phyloP scores from a whole-genome alignment of 2,113 vertebrate species.

The Ameiurus melas region DNA sequence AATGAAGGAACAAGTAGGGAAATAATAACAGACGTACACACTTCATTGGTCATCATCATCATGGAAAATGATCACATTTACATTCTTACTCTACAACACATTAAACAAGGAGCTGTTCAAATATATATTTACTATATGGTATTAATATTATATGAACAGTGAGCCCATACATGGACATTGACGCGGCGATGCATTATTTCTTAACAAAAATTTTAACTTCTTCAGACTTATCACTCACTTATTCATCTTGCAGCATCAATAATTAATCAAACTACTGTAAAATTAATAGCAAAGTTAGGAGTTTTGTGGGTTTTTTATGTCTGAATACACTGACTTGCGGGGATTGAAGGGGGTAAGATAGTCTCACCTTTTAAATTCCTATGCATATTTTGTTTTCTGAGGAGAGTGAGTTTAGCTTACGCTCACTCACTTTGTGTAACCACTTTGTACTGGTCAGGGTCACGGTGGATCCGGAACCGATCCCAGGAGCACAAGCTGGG shows the following conservation, averaged over 20 bases:
- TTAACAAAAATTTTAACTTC: conserved; percentile 29
- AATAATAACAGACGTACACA: neutral
- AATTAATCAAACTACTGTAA: neutral
- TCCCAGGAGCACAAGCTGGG: neutral
- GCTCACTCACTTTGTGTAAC: neutral
- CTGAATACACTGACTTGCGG: neutral
- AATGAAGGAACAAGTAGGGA: neutral
- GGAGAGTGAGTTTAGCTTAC: neutral
- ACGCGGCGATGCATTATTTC: conserved; percentile 47
- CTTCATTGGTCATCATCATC: neutral
- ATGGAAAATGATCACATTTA: neutral
- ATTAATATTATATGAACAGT: conserved; percentile 34
- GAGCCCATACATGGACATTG: conserved; percentile 36
- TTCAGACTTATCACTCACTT: neutral
- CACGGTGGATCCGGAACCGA: neutral
- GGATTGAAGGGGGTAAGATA: neutral
- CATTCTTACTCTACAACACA: neutral
- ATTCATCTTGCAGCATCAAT: neutral
- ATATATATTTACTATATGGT: conserved; percentile 5
- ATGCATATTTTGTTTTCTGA: neutral
- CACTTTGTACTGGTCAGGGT: neutral
- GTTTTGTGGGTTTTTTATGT: neutral
- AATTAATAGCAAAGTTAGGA: neutral
- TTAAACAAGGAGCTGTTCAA: conserved; percentile 25
- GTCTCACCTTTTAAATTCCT: neutral